A percentile compares a stretch with the other conserved stretches of the same genome.
Conservation (phyloP, 2,888 invertebrate genomes). For the Ferrisia virgata region DNA sequence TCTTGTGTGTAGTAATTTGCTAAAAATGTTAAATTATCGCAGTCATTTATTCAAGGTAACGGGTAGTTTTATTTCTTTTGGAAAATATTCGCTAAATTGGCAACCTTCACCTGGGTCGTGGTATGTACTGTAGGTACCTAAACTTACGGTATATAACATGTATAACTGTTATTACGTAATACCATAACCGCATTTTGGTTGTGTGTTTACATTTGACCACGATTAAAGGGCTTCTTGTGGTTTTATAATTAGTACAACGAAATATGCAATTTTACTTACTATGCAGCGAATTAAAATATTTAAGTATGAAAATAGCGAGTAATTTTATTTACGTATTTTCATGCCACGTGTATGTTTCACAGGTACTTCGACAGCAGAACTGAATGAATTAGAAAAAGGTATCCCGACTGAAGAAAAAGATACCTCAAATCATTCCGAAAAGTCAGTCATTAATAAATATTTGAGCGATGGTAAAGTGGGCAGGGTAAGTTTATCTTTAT, state of each 20-base stretch:
- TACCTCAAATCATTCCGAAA: constrained; percentile 20
- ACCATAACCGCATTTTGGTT: neutral
- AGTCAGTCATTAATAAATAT: constrained; percentile 14
- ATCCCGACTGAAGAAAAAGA: neutral
- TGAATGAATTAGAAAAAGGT: constrained; percentile 35
- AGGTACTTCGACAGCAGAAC: constrained; percentile 34
- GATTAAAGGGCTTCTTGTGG: neutral
- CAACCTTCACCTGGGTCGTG: neutral
- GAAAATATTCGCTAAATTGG: neutral
- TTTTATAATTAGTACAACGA: neutral
- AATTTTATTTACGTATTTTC: neutral
- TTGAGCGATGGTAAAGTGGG: constrained; percentile 11
- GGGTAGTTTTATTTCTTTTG: neutral
- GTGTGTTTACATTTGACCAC: neutral
- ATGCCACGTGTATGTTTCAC: neutral
- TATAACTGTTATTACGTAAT: neutral
- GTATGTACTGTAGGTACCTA: too few species aligned
- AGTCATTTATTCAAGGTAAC: neutral
- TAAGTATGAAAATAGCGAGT: neutral
- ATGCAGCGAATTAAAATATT: neutral
- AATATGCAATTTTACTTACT: neutral
- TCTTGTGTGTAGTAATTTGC: neutral
- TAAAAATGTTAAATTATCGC: neutral
- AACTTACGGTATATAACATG: too few species aligned
- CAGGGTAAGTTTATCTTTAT: neutral